These are phyloP conservation scores for Odontomyia ornata DNA, from an alignment of 2,888 invertebrate species.

Conservation along the genomic window DNA sequence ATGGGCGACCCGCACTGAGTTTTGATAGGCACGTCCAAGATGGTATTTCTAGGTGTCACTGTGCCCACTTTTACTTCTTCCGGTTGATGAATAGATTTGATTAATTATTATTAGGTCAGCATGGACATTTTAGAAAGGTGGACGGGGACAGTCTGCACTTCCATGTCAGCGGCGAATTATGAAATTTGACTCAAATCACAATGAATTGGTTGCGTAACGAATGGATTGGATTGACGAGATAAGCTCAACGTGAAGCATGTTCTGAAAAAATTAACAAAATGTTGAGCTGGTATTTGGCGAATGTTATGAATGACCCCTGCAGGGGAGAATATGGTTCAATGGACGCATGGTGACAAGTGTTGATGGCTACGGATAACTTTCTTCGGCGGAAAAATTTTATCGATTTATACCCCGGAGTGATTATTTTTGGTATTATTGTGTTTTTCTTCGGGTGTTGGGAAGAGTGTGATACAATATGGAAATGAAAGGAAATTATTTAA, in stretches of 20 bases:
- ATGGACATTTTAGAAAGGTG: background rate
- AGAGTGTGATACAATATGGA: no score
- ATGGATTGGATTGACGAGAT: background rate
- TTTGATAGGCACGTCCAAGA: background rate
- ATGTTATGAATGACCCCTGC: background rate
- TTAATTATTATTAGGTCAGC: background rate
- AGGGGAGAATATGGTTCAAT: background rate
- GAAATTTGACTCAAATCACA: background rate
- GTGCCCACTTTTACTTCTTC: conserved; percentile 32
- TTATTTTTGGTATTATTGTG: no score
- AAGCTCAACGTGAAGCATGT: background rate
- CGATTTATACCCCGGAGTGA: no score
- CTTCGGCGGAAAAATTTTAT: background rate
- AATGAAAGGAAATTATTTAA: no score
- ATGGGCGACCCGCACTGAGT: background rate
- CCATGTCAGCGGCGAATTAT: background rate
- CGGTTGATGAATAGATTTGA: conserved; percentile 27
- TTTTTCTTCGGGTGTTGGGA: no score
- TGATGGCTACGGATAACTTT: background rate
- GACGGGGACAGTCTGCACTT: background rate
- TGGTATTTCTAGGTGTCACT: background rate
- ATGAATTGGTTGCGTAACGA: background rate
- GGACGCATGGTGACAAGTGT: background rate
- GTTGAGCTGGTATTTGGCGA: background rate
- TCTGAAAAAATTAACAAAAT: background rate